Evolutionary conservation across 2,113 vertebrate species (phyloP).

Genomic region (Excalfactoria chinensis): DNA sequence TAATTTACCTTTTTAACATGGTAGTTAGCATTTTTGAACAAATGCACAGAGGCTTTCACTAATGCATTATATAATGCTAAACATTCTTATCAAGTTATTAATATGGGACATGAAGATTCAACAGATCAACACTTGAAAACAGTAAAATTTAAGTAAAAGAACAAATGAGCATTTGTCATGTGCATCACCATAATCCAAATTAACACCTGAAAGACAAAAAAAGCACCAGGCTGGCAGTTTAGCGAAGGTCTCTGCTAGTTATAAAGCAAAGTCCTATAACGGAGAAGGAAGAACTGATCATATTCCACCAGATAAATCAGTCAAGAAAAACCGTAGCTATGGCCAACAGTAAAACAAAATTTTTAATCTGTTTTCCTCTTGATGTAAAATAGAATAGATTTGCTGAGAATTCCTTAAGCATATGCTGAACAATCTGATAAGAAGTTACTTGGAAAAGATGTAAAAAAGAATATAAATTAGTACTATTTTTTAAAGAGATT

Average conservation of each 20-base stretch:
- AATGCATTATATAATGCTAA: neutral
- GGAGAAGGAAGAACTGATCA: neutral
- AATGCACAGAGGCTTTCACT: neutral
- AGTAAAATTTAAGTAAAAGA: neutral
- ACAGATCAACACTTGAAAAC: neutral
- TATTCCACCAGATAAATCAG: neutral
- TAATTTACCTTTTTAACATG: neutral
- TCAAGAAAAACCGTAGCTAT: neutral
- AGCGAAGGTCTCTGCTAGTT: neutral
- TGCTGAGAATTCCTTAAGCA: neutral
- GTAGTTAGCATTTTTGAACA: neutral
- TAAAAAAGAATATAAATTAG: neutral
- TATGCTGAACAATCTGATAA: neutral
- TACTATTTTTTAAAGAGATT: neutral
- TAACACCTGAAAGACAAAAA: neutral
- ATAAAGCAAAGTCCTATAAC: neutral
- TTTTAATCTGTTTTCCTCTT: neutral
- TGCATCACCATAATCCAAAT: neutral
- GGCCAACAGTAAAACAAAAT: neutral
- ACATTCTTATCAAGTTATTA: neutral
- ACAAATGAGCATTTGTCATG: neutral
- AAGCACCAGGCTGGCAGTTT: neutral
- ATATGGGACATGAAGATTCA: neutral
- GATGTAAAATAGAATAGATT: neutral
- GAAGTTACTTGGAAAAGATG: neutral